Conservation (phyloP, 1,140 invertebrate genomes). For the Cataglyphis hispanica region DNA sequence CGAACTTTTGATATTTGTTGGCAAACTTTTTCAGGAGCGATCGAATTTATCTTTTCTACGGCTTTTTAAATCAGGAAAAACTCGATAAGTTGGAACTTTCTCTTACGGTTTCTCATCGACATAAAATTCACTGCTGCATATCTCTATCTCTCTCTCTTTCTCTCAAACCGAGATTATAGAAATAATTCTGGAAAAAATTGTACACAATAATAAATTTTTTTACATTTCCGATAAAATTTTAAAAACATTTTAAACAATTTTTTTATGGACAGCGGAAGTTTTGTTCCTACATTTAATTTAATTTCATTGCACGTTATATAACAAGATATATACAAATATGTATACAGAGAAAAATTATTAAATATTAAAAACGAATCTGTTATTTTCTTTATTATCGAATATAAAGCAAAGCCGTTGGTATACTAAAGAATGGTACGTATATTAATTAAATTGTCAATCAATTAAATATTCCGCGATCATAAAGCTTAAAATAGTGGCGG, state of each 20-base stretch:
- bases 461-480: conserved; percentile 2
- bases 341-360: not conserved
- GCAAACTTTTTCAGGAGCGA: conserved; percentile 42
- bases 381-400: not conserved
- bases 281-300: not conserved
- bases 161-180: not conserved
- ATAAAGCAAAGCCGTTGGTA: not conserved
- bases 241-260: not conserved
- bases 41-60: conserved; percentile 50
- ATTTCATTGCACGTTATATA: not conserved
- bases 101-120: not conserved
- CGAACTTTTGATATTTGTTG: conserved; percentile 59
- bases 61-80: conserved; percentile 34
- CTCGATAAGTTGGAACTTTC: conserved; percentile 43
- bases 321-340: not conserved
- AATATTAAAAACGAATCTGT: not conserved
- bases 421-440: not conserved
- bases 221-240: not conserved
- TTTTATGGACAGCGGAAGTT: conserved; percentile 23
- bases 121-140: conserved; percentile 32
- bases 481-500: conserved; percentile 44
- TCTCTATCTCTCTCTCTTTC: too few relatives aligned
- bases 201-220: conserved; percentile 28
- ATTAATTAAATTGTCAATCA: conserved; percentile 27
- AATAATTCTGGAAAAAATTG: conserved; percentile 35